Evolutionary conservation across 1,140 invertebrate species (phyloP).

Genomic region (Drosophila sechellia): DNA sequence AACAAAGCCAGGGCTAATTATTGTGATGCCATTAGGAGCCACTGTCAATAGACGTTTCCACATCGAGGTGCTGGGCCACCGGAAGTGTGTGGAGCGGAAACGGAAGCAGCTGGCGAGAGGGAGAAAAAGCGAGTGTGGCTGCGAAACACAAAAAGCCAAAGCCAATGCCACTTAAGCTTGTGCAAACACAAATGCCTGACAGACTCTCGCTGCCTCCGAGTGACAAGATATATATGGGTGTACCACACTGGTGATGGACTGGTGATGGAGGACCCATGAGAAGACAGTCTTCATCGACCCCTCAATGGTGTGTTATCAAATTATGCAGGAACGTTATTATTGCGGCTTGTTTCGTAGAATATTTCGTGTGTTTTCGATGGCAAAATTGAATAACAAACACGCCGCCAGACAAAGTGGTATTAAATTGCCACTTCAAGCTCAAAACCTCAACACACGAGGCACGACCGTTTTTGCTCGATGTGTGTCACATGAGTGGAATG

Average conservation of each 20-base stretch:
- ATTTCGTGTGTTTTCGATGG: conserved; percentile 69
- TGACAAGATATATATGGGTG: conserved; percentile 37
- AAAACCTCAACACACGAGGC: conserved; percentile 36
- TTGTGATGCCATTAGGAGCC: conserved; percentile 78
- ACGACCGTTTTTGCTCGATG: neutral
- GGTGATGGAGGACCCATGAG: conserved; percentile 39
- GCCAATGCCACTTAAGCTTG: conserved; percentile 75
- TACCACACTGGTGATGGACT: neutral
- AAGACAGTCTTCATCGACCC: conserved; percentile 38
- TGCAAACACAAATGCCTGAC: conserved; percentile 65
- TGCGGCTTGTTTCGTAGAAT: conserved; percentile 64
- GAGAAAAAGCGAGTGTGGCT: neutral
- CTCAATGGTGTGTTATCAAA: conserved; percentile 61
- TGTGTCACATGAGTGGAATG: conserved; percentile 26
- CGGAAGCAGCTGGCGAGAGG: conserved; percentile 56
- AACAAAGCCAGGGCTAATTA: conserved; percentile 75
- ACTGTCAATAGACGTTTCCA: conserved; percentile 50
- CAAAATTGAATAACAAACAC: conserved; percentile 74
- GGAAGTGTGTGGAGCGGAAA: conserved; percentile 47
- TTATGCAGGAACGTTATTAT: conserved; percentile 76
- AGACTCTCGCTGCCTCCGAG: conserved; percentile 11
- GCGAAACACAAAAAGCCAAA: conserved; percentile 50
- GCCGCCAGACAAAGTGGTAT: conserved; percentile 63
- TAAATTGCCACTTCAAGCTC: conserved; percentile 70
- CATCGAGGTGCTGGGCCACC: conserved; percentile 15